Evolutionary conservation across 2,113 vertebrate genomes (phyloP).

Genomic region (Cynopterus brachyotis): DNA sequence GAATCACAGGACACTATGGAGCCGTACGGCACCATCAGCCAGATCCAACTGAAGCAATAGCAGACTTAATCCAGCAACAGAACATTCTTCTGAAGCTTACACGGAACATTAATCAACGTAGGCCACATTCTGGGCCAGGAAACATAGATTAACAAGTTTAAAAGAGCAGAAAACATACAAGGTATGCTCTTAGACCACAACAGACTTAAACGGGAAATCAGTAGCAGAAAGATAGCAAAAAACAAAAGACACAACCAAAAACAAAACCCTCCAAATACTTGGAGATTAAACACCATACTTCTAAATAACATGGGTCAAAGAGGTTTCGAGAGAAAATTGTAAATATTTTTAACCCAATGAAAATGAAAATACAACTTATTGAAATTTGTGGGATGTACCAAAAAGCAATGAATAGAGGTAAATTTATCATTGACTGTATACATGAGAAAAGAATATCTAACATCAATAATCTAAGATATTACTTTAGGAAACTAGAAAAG

Average conservation of each 20-base stretch:
- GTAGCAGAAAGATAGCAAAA: not conserved
- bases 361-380: not conserved
- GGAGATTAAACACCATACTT: not conserved
- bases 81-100: not conserved
- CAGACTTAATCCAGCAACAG: not conserved
- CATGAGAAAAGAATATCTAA: not conserved
- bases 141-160: not conserved
- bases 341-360: not conserved
- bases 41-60: not conserved
- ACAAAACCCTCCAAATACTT: not conserved
- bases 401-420: not conserved
- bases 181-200: not conserved
- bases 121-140: not conserved
- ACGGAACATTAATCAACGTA: not conserved
- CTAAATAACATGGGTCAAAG: not conserved
- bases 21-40: not conserved
- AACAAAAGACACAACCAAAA: too few species aligned
- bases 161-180: not conserved
- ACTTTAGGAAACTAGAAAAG: not conserved
- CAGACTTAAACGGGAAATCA: not conserved
- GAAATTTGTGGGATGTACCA: not conserved
- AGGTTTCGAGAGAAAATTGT: not conserved
- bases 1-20: not conserved
- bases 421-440: not conserved
- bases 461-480: not conserved